Evolutionary conservation across 2,113 vertebrate species (phyloP), one percentile per base, ranked within the genome.

Genomic region (Albula glossodonta): DNA sequence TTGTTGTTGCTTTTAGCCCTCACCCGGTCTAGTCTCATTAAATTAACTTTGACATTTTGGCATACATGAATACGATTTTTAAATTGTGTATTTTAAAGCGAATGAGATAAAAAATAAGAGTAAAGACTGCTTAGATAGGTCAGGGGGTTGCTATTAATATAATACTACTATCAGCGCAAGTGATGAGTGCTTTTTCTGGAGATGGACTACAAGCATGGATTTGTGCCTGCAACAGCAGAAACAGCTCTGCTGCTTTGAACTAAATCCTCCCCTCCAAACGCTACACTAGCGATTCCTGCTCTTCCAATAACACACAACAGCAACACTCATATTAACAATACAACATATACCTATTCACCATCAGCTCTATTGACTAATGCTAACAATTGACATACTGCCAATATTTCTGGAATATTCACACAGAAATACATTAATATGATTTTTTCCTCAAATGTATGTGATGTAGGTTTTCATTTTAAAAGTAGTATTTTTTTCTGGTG

Each of bases 101-200:
- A 74, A 74, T 31, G 70, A 2, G 70, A 31, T 5, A 74, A 22
- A 74, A 4, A 74, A 22, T 25, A 74, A 70, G 15, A 70, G 6
- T 2, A 31, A 74, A 31, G 4, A 6, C 66, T 31, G 6, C 66
- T 74, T 74, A 9, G 66, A 74, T 31, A 74, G 70, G 70, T 74
- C n/a, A 74, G 70, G 8, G 31, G 70, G 31, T 74, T 74, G 70
- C 70, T 74, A 6, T 25, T 74, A 74, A 25, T 31, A 74, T 13
- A 10, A 22, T 31, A 8, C 11, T 19, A 8, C 25, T 74, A 22
- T 74, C 70, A 74, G 22, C 8, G 11, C 10, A 74, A 31, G 70
- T 74, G n/a, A 74, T 31, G 70, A 74, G 70, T 25, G n/a, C 70
- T 74, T 74, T 74, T 74, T 74, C 22, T 31, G 70, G 70, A 74